A percentile compares a stretch with the other conserved stretches of the same genome.
These are phyloP conservation scores for Hypercompe scribonia DNA, from an alignment of 2,888 invertebrate genomes.

Conservation along the genomic window DNA sequence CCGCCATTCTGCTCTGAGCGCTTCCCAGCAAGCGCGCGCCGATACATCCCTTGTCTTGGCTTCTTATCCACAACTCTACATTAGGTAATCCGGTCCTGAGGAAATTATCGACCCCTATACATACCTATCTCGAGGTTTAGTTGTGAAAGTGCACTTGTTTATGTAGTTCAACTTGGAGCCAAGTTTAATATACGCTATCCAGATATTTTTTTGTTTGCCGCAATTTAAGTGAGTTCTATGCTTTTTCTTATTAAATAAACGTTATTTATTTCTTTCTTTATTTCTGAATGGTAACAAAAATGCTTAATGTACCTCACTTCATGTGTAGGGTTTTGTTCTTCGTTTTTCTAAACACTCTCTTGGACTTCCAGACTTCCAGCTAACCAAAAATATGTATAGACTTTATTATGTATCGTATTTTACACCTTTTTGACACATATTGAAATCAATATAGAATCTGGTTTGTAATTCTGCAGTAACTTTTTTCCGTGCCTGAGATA, in stretches of 20 bases:
- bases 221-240: not conserved
- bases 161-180: not conserved
- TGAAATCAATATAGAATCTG: no score
- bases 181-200: not conserved
- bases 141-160: slow-evolving; percentile 8
- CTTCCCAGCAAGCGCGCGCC: slow-evolving; percentile 67
- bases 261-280: not conserved
- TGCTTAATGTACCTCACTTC: not conserved
- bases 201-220: not conserved
- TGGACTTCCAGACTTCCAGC: no score
- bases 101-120: slow-evolving; percentile 52
- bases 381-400: not conserved
- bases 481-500: not conserved
- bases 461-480: not conserved
- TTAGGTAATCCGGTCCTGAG: slow-evolving; percentile 47
- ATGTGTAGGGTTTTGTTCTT: no score
- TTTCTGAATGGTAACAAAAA: not conserved
- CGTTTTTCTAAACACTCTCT: no score
- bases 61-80: slow-evolving; percentile 45
- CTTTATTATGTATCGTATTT: not conserved
- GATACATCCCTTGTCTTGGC: slow-evolving; percentile 62
- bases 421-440: not conserved
- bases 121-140: slow-evolving; percentile 21
- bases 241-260: no score
- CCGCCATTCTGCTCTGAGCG: slow-evolving; percentile 51